A percentile compares a stretch with the other conserved stretches of the same genome.
phyloP scores from a whole-genome alignment of 2,797 vertebrate species.

The Anguilla pacifica region DNA sequence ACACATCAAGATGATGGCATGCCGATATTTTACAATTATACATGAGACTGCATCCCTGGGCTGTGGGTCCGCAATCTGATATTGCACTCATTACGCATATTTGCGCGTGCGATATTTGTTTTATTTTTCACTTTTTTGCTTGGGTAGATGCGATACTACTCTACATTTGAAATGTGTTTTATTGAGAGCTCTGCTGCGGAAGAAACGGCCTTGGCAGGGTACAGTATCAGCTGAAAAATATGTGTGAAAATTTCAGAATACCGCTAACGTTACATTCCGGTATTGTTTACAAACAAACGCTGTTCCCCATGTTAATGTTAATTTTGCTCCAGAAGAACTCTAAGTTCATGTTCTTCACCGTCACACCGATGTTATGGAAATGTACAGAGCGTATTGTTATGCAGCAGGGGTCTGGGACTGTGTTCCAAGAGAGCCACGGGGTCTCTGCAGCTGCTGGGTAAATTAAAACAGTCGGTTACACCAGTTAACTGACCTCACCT shows the following conservation, averaged over 20 bases:
- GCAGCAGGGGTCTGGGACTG: background rate
- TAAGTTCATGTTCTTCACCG: background rate
- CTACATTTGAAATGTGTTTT: background rate
- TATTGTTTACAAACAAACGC: background rate
- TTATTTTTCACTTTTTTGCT: background rate
- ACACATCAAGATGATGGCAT: background rate
- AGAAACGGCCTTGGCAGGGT: background rate
- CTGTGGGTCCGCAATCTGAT: background rate
- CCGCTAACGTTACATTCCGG: background rate
- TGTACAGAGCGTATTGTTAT: background rate
- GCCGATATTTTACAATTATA: background rate
- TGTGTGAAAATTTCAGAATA: background rate
- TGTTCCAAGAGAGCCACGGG: constrained; percentile 10
- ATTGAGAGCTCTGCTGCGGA: background rate
- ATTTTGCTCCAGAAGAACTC: background rate
- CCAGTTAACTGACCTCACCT: background rate
- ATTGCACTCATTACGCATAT: background rate
- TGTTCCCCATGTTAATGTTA: background rate
- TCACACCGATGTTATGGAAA: background rate
- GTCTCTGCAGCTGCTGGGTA: background rate
- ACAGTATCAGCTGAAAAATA: background rate
- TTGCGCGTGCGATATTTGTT: background rate
- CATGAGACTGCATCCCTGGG: background rate
- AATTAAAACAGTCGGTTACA: background rate
- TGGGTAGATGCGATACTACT: background rate